Conservation (phyloP, 2,113 vertebrate genomes). For the Gambusia holbrooki region DNA sequence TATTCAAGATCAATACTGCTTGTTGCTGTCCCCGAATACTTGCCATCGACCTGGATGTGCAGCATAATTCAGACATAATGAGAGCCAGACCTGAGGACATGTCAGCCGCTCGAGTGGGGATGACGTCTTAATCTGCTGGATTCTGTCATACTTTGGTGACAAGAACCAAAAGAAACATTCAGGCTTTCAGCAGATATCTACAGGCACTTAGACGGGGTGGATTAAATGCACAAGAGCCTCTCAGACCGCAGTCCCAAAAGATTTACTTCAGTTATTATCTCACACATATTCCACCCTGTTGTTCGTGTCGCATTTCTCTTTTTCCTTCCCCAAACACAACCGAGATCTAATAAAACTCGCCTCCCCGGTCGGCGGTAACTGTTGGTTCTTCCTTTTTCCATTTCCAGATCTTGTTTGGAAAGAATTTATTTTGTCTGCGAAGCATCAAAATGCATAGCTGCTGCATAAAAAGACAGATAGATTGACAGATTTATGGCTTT, state of each 20-base stretch:
- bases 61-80: not conserved
- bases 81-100: not conserved
- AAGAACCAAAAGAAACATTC: not conserved
- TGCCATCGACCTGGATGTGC: not conserved
- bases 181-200: slow-evolving; percentile 1
- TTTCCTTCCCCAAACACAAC: slow-evolving; percentile 3
- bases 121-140: not conserved
- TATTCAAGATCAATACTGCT: slow-evolving; percentile 23
- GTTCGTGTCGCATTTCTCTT: not conserved
- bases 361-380: slow-evolving; percentile 22
- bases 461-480: not conserved
- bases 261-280: not conserved
- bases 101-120: not conserved
- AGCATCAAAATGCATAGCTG: not conserved
- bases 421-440: slow-evolving; percentile 1
- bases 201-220: not conserved
- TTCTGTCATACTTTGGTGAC: not conserved
- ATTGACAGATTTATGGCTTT: not conserved
- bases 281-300: not conserved
- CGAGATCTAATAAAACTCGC: slow-evolving; percentile 28
- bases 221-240: not conserved
- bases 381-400: slow-evolving; percentile 51
- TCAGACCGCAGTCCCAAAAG: not conserved
- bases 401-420: slow-evolving; percentile 22
- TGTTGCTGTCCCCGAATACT: slow-evolving; percentile 13